Conservation (phyloP, 2,113 vertebrate genomes). For the Cheilinus undulatus region DNA sequence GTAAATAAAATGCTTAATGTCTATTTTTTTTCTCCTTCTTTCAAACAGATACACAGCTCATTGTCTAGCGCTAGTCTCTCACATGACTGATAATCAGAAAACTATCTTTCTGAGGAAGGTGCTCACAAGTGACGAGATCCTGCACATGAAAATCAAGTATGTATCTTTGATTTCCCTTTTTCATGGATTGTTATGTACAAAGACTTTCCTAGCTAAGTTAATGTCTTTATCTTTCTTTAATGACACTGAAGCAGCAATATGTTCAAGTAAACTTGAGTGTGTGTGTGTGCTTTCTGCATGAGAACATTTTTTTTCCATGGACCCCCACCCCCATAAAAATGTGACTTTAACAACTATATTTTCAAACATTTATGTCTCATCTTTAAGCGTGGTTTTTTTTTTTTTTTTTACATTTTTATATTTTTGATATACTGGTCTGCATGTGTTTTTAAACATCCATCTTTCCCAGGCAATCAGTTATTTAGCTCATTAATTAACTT, state of each 20-base stretch:
- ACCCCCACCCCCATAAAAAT: too few relatives aligned
- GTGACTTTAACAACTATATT: too few relatives aligned
- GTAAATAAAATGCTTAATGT: not conserved
- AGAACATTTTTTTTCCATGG: too few relatives aligned
- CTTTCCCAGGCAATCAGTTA: too few relatives aligned
- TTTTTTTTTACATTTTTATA: too few relatives aligned
- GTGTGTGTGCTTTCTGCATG: too few relatives aligned
- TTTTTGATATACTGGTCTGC: too few relatives aligned
- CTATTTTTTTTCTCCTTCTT: not conserved
- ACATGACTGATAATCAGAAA: conserved; percentile 97
- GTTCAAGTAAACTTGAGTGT: too few relatives aligned
- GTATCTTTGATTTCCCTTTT: conserved; percentile 31
- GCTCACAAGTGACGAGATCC: conserved; percentile 91
- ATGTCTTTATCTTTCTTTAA: not conserved
- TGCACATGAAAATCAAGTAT: conserved; percentile 94
- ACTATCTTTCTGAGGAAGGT: conserved; percentile 93
- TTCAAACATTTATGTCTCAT: too few relatives aligned
- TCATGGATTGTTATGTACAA: not conserved
- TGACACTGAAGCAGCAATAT: not conserved
- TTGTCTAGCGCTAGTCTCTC: conserved; percentile 93
- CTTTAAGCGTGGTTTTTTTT: too few relatives aligned
- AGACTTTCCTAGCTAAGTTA: not conserved
- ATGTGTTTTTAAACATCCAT: too few relatives aligned
- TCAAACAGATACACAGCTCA: conserved; percentile 91
- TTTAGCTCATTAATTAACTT: too few relatives aligned